Evolutionary conservation across 2,797 vertebrate genomes (phyloP), one percentile per base, ranked within the genome.

Genomic region (Fistularia tabacaria): DNA sequence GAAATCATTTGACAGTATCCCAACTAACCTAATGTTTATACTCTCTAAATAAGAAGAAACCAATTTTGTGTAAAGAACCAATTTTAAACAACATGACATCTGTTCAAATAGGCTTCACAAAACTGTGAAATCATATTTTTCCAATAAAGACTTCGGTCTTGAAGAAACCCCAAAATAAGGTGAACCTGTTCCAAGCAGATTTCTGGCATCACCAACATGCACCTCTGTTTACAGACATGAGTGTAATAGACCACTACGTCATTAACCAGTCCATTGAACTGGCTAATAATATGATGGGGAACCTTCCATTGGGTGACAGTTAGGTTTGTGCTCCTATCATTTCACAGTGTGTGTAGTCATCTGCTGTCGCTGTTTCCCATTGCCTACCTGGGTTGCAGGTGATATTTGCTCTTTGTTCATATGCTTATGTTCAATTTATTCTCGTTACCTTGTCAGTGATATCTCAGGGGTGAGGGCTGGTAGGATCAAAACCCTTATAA

Each of bases 201-300:
- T 77, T 54, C 71, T 84, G 81, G 82, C 80, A 76, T 13, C 61
- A 9, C 61, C 73, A 74, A 66, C 78, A 75, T 10, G 64, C 53
- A 62, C 52, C 70, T 81, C 79, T 82, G 82, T 89, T 88, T 86
- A 85, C 85, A 79, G 83, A 85, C 77, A 72, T 73, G 83, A 84
- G 85, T 63, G 79, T 83, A 85, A 78, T 70, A 86, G 82, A 88
- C 78, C 80, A 77, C 66, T 65, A 69, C 84, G 77, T 88, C 85
- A 90, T 90, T 86, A 87, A 77, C 49, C 82, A 82, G 81, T 63
- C 77, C 86, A 84, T 10, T 90, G 88, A 86, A 66, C 88, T 88
- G 86, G 67, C 80, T 88, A 88, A 90, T 88, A 87, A 88, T 85
- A 80, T 71, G 79, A 80, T 65, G 62, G 71, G 73, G 79, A 74